Percentiles rank a stretch among this genome's conserved stretches.
Evolutionary conservation across 2,888 invertebrate genomes (phyloP).

Genomic region (Unio delphinus): DNA sequence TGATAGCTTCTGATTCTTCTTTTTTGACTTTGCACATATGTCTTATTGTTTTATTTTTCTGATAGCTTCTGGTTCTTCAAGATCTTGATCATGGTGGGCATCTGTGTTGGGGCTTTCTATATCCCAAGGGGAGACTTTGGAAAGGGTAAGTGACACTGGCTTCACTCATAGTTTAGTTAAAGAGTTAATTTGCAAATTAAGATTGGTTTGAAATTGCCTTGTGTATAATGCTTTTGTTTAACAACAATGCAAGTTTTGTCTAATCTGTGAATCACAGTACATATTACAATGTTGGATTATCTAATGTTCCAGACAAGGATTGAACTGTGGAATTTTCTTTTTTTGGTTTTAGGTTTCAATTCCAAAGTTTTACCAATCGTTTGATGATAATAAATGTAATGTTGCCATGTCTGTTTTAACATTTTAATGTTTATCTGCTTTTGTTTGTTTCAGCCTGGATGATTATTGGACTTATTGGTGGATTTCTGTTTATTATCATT

Average conservation of each 20-base stretch:
- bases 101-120: constrained; percentile 95
- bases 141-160: constrained; percentile 39
- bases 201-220: neutral
- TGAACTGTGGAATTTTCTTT: too few relatives aligned
- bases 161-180: neutral
- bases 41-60: constrained; percentile 43
- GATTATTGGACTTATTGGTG: constrained; percentile 98
- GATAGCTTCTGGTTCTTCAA: constrained; percentile 96
- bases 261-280: too few relatives aligned
- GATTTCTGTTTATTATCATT: constrained; percentile 94
- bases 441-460: constrained; percentile 82
- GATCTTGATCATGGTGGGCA: constrained; percentile 89
- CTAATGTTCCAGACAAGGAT: too few relatives aligned
- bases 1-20: constrained; percentile 88
- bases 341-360: too few relatives aligned
- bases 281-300: too few relatives aligned
- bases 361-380: too few relatives aligned
- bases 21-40: neutral
- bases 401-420: too few relatives aligned
- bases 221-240: too few relatives aligned
- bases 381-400: too few relatives aligned
- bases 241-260: too few relatives aligned
- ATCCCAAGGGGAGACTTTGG: constrained; percentile 81
- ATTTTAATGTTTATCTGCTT: neutral
- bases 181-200: neutral